phyloP scores from a whole-genome alignment of 2,113 vertebrate species.

The Mugil cephalus region DNA sequence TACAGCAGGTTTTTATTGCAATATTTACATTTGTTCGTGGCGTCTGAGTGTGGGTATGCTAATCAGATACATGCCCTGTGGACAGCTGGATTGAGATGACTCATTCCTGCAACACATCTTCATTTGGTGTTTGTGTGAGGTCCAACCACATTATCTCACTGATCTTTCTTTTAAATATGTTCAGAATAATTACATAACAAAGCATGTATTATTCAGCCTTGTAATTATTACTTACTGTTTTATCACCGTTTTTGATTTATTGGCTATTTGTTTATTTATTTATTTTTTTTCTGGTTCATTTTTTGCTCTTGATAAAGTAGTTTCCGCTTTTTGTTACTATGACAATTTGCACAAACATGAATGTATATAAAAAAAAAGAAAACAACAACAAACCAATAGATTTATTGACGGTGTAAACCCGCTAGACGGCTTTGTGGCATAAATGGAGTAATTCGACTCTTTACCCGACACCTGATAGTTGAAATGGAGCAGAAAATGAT shows the following conservation, averaged over 20 bases:
- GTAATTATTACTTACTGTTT: slow-evolving; percentile 24
- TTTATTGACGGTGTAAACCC: neutral
- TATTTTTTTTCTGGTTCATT: neutral
- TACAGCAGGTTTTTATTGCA: slow-evolving; percentile 82
- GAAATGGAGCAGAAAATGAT: neutral
- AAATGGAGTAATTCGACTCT: slow-evolving; percentile 18
- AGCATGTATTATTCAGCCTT: slow-evolving; percentile 25
- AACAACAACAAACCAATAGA: slow-evolving; percentile 1
- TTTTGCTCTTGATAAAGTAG: neutral
- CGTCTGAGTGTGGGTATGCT: slow-evolving; percentile 83
- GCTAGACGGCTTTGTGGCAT: slow-evolving; percentile 1
- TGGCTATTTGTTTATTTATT: neutral
- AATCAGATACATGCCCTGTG: slow-evolving; percentile 85
- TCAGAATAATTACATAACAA: slow-evolving; percentile 64
- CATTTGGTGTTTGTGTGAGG: slow-evolving; percentile 80
- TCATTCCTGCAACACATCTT: slow-evolving; percentile 86
- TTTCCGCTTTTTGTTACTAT: neutral
- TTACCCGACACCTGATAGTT: neutral
- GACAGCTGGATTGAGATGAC: slow-evolving; percentile 86
- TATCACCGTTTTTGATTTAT: slow-evolving; percentile 7
- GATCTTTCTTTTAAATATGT: slow-evolving; percentile 71
- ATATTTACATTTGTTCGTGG: slow-evolving; percentile 85
- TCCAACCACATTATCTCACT: slow-evolving; percentile 79
- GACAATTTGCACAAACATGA: slow-evolving; percentile 7
- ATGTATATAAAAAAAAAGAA: too few relatives aligned